Percentiles rank a stretch among this genome's conserved stretches.
phyloP scores from a whole-genome alignment of 2,888 invertebrate genomes.

The Patella caerulea region DNA sequence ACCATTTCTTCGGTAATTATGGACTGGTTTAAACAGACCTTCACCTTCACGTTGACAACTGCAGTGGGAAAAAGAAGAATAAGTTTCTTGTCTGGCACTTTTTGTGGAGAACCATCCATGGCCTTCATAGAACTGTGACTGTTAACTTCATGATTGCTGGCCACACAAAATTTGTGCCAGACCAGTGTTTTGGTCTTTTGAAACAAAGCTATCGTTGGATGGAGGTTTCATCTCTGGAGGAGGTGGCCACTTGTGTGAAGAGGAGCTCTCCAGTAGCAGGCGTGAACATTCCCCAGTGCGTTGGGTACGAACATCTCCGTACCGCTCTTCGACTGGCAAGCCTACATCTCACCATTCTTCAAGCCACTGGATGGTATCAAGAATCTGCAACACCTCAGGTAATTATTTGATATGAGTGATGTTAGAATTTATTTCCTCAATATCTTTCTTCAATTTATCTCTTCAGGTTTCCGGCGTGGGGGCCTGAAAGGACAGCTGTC shows the following conservation, averaged over 20 bases:
- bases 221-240: slow-evolving; percentile 25
- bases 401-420: not conserved
- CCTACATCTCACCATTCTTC: not conserved
- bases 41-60: not conserved
- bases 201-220: slow-evolving; percentile 19
- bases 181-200: slow-evolving; percentile 30
- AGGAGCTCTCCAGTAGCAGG: slow-evolving; percentile 24
- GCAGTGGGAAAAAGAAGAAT: not conserved
- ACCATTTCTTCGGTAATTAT: slow-evolving; percentile 30
- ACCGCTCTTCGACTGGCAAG: slow-evolving; percentile 22
- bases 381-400: slow-evolving; percentile 19
- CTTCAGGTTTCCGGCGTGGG: too few species aligned
- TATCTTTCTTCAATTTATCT: too few species aligned
- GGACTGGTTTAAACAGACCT: not conserved
- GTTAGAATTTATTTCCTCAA: too few species aligned
- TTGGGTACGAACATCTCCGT: not conserved
- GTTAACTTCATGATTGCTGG: slow-evolving; percentile 16
- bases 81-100: not conserved
- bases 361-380: slow-evolving; percentile 24
- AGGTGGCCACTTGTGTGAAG: slow-evolving; percentile 23
- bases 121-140: not conserved
- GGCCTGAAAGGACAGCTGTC: too few species aligned
- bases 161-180: slow-evolving; percentile 29
- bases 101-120: not conserved
- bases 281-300: slow-evolving; percentile 21